A percentile compares a stretch with the other conserved stretches of the same genome.
Conservation (phyloP, 1,140 invertebrate species). For the Centruroides vittatus region DNA sequence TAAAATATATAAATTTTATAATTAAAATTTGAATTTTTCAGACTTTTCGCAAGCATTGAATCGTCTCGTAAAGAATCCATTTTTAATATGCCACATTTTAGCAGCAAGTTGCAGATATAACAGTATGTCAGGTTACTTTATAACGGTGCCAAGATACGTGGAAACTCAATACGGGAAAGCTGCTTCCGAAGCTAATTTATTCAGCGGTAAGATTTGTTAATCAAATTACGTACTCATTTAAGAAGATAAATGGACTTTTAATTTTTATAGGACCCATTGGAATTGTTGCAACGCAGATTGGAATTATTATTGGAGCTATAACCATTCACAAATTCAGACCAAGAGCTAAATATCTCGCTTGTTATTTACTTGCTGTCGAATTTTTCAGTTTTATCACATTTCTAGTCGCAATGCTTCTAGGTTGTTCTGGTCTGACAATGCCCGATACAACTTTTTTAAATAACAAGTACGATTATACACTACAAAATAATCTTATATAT, state of each 20-base stretch:
- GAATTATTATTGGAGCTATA: conserved; percentile 47
- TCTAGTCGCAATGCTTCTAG: conserved; percentile 48
- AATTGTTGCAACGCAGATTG: conserved; percentile 49
- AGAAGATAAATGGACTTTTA: background rate
- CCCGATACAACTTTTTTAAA: background rate
- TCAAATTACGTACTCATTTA: no score
- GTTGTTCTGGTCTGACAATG: conserved; percentile 35
- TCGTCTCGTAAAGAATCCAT: conserved; percentile 44
- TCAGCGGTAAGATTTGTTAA: conserved; percentile 29
- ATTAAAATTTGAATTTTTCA: background rate
- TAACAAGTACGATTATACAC: background rate
- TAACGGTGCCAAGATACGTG: conserved; percentile 59
- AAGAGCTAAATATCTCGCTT: conserved; percentile 45
- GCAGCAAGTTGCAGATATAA: conserved; percentile 22
- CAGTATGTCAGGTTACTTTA: conserved; percentile 54
- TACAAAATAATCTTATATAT: background rate
- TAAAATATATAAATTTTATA: background rate
- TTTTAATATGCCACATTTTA: conserved; percentile 50
- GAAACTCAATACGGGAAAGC: conserved; percentile 55
- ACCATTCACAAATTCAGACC: conserved; percentile 53
- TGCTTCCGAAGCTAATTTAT: conserved; percentile 46
- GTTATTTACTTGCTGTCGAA: conserved; percentile 53
- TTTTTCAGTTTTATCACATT: conserved; percentile 45
- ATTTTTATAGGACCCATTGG: conserved; percentile 33
- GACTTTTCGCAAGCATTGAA: conserved; percentile 38